Base-by-base conservation (phyloP, 2,888 invertebrate genomes). In the Copidosoma aretas region DNA sequence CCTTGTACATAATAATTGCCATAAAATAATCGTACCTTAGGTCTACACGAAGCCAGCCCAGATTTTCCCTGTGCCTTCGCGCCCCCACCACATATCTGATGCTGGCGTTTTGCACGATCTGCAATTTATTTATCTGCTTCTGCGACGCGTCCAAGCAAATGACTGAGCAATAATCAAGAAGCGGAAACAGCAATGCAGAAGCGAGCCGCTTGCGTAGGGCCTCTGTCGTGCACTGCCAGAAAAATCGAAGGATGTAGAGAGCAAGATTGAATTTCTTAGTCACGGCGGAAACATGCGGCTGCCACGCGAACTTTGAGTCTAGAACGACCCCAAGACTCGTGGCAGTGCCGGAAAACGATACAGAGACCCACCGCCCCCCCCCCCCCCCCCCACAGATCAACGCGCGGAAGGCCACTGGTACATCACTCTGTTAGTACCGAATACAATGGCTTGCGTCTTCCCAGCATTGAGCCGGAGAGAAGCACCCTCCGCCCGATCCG, bases 381-480 rank as follows among this genome's bases (percentile, higher is more conserved):
- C n/a, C n/a, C n/a, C 60, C 8, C 60, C 12, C 19, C n/a, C n/a
- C 17, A 2, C 60, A 60, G 19, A 25, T 21, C 51, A n/a, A 61
- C 41, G 17, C 21, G 32, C 4, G 60, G n/a, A 24, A 60, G 51
- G 3, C 51, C 32, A 25, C n/a, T 51, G 1, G 1, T 4, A 22
- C n/a, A 41, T 25, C 22, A 15, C 3, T 10, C n/a, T 15, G 1
- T 8, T 10, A 4, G 53, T 0, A 4, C 51, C 52, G 17, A 39
- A 61, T 15, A 17, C 1, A n/a, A 61, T 61, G 1, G 39, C 19
- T 12, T 61, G 12, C 22, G 53, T 53, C 15, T 53, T 61, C 8
- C 53, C 15, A 15, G 61, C 39, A 41, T 61, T 61, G 22, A 61
- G 61, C 39, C 15, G 21, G n/a, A 53, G 53, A 1, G 10, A 39